Percentiles rank a stretch among this genome's conserved stretches.
These are phyloP conservation scores for Atrichornis clamosus DNA, from an alignment of 2,113 vertebrate species.

Conservation along the genomic window DNA sequence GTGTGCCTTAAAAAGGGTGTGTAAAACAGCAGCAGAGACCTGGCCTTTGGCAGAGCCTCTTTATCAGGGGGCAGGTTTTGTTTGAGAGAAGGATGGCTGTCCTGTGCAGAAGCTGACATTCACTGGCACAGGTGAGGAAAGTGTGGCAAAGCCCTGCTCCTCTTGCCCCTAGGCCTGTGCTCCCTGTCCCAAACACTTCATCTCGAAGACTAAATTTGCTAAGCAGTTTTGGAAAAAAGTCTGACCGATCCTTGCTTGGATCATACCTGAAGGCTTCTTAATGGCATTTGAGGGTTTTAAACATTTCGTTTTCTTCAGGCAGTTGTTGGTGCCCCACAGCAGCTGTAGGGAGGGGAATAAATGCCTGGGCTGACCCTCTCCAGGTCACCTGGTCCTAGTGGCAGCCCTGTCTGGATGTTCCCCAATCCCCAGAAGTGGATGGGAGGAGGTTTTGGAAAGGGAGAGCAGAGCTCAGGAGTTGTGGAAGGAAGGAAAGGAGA, in stretches of 20 bases:
- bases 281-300: accelerated
- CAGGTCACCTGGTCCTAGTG: accelerated
- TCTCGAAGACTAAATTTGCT: background rate
- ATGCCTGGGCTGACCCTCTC: background rate
- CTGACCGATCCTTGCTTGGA: background rate
- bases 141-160: background rate
- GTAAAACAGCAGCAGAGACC: background rate
- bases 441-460: background rate
- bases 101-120: background rate
- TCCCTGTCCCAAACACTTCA: background rate
- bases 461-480: background rate
- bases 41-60: background rate
- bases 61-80: accelerated
- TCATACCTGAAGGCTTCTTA: background rate
- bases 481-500: background rate
- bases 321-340: background rate
- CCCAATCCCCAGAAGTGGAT: too few relatives aligned
- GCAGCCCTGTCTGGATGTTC: background rate
- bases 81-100: accelerated
- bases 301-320: background rate
- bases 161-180: too few relatives aligned
- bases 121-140: background rate
- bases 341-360: background rate
- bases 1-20: background rate
- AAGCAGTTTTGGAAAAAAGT: background rate